Conservation (phyloP, 2,797 vertebrate genomes). For the Heteromormyrus szaboi region DNA sequence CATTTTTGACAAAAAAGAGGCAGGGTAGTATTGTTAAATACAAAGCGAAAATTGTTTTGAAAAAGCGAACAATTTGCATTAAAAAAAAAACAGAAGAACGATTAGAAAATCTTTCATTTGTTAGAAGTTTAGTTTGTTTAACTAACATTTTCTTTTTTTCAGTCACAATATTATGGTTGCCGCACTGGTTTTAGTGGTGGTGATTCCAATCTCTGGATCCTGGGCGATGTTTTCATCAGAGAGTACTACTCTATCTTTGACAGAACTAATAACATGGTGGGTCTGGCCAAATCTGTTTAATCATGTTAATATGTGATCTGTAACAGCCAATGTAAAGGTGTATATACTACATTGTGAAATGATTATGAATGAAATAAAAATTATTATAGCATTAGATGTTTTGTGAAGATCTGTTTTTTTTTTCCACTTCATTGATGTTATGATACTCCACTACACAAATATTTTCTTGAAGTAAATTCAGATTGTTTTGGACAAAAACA, state of each 20-base stretch:
- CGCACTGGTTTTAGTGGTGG: conserved; percentile 45
- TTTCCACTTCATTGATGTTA: neutral
- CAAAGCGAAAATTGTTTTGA: neutral
- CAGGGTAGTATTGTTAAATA: neutral
- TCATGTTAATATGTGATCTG: neutral
- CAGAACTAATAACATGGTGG: conserved; percentile 20
- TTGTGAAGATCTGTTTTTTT: neutral
- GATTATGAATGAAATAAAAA: neutral
- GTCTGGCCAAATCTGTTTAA: conserved; percentile 34
- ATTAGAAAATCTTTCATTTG: neutral
- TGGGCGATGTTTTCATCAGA: conserved; percentile 61
- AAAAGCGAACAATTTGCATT: neutral
- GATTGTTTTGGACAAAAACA: neutral
- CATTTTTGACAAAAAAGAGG: neutral
- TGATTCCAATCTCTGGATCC: conserved; percentile 46
- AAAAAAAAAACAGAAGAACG: neutral
- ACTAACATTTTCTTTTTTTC: neutral
- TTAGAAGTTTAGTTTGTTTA: neutral
- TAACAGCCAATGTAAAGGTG: neutral
- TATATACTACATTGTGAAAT: neutral
- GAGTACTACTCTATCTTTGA: conserved; percentile 52
- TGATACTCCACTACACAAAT: neutral
- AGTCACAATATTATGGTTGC: conserved; percentile 29
- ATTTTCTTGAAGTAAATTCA: neutral
- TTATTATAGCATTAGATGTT: neutral